phyloP scores from a whole-genome alignment of 2,113 vertebrate genomes.

The Grus americana region DNA sequence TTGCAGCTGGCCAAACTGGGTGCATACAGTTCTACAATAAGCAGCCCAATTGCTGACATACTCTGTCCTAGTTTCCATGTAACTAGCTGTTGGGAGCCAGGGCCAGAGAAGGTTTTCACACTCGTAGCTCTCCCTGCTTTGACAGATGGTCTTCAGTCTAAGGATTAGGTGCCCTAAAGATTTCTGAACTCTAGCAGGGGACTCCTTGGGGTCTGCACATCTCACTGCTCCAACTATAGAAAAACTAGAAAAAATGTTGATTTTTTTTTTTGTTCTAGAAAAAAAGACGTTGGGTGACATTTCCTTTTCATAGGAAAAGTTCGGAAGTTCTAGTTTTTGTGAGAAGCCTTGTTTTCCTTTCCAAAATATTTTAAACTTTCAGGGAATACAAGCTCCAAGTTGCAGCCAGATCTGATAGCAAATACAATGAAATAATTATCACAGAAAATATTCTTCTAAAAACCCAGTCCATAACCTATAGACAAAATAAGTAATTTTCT shows the following conservation, averaged over 20 bases:
- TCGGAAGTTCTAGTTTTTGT: background rate
- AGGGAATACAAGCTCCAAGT: background rate
- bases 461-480: background rate
- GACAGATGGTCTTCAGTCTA: background rate
- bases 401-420: background rate
- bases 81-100: background rate
- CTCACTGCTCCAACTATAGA: background rate
- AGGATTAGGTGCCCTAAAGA: background rate
- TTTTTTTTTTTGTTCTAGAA: background rate
- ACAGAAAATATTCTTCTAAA: background rate
- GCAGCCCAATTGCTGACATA: background rate
- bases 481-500: background rate
- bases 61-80: background rate
- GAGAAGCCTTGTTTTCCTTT: background rate
- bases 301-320: background rate
- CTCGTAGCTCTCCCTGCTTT: background rate
- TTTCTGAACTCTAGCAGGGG: background rate
- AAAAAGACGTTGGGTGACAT: background rate
- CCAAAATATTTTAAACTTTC: background rate
- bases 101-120: background rate
- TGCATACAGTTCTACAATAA: background rate
- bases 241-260: background rate
- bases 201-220: background rate
- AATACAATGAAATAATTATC: background rate
- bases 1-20: background rate